Conservation (phyloP, 2,113 vertebrate genomes). For the Bos indicus region DNA sequence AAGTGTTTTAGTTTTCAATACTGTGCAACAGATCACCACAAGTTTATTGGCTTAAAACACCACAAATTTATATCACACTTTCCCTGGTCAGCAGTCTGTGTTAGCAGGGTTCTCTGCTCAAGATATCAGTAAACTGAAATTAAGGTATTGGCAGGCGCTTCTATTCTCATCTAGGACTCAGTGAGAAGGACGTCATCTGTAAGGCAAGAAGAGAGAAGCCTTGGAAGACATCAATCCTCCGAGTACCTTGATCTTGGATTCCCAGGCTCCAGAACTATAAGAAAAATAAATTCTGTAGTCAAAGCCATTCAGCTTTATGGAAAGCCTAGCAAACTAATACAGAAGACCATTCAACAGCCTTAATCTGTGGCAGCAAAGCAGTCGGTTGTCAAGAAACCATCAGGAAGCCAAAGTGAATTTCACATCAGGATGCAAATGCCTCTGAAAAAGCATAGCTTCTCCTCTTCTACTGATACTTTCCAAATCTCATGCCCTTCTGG, state of each 20-base stretch:
- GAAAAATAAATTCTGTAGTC: not conserved
- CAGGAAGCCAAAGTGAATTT: not conserved
- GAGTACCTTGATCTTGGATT: not conserved
- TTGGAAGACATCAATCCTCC: not conserved
- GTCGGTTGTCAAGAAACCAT: not conserved
- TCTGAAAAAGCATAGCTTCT: not conserved
- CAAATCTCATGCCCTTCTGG: not conserved
- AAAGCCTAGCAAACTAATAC: not conserved
- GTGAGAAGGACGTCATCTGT: not conserved
- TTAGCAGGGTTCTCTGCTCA: not conserved
- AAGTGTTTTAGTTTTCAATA: not conserved
- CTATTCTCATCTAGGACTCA: not conserved
- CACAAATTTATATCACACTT: not conserved
- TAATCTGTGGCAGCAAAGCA: not conserved
- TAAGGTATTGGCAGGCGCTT: not conserved
- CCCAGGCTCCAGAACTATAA: not conserved
- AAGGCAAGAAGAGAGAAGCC: not conserved
- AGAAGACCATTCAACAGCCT: not conserved
- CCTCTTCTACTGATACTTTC: not conserved
- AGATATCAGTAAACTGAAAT: not conserved
- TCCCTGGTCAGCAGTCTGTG: not conserved
- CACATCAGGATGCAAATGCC: not conserved
- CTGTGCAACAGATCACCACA: not conserved
- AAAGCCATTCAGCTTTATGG: not conserved
- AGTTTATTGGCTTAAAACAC: not conserved